Evolutionary conservation across 2,888 invertebrate genomes (phyloP), one percentile per base, ranked within the genome.

Genomic region (Ellobium chinense): DNA sequence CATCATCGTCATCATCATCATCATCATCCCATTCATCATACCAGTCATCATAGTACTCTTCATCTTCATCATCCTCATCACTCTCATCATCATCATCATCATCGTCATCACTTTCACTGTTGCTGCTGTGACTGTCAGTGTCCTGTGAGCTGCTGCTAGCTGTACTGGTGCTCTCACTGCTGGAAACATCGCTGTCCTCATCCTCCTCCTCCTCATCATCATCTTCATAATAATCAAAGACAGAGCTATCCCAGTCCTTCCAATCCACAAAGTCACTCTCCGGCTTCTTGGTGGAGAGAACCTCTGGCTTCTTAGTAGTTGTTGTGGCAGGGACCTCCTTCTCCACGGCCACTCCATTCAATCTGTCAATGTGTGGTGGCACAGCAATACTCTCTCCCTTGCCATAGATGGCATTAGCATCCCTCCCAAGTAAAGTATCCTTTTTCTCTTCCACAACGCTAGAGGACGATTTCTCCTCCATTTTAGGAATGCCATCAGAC

Each of bases 201-300:
- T 39, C 65, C 18, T 54, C 60, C 9, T 74, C 62, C 54, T 54
- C 7, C 37, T 72, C 70, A n/a, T 80, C 74, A 2, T 74, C 80
- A 24, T 80, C 62, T 7, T 80, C 74, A 31, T 74, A 80, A 39
- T 68, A 24, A 60, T 75, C 68, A 80, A 80, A 80, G 21, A 46
- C 60, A 34, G 80, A 68, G 31, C 37, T 66, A 29, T 80, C 74
- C 80, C 80, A 80, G 62, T 69, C 80, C 0, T n/a, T 46, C 80
- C 80, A 80, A 46, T 80, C 80, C 18, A 73, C 80, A 75, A 80
- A 80, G 7, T 78, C 65, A 31, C n/a, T n/a, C 24, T 24, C 12
- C 2, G 46, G 2, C 29, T 76, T 76, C 56, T 56, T 76, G 2
- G 29, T 39, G 12, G 37, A 46, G 21, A 29, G 24, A 29, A 37